Evolutionary conservation across 2,888 invertebrate species (phyloP), one percentile per base, ranked within the genome.

Genomic region (Catocala nupta): DNA sequence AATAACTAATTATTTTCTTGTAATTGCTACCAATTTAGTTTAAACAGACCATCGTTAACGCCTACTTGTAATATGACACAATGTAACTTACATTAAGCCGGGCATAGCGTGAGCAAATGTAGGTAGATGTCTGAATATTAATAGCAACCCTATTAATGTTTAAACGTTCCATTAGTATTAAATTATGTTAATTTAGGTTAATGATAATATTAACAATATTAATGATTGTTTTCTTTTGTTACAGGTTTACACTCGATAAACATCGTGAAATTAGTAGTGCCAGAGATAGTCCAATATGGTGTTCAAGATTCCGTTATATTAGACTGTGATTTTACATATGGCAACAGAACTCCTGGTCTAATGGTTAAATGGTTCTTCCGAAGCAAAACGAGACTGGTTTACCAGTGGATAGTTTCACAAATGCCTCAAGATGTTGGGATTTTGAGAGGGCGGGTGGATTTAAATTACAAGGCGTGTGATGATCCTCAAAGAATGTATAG

Each of bases 341-440:
- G 95, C 50, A 96, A 95, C 59, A 95, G 95, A 78, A 96, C 96
- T 72, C 90, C 95, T 0, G 96, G 96, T 8, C 90, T 97, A 43
- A 96, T 97, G 61, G 96, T 97, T 39, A 97, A 97, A 89, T 97
- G 97, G 97, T 97, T 95, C 88, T 95, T 96, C 82, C 96, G 96
- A 85, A 95, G 96, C 81, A 95, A 95, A 83, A 94, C 95, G 1
- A 92, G 95, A 62, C 95, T 96, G 7, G 96, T 97, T 55, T 97
- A 97, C 86, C 97, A 97, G 87, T 97, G 97, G 97, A 97, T 97
- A 66, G 96, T 95, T 16, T 95, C 95, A 1, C 94, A 95, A 72
- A 94, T 95, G 68, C 96, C 97, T 0, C 96, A 96, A 80, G 96
- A 95, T 59, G 92, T 96, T 78, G 96, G 96, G 5, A 92, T 94